These are phyloP conservation scores for Dipodomys merriami DNA, from an alignment of 2,113 vertebrate species.

Conservation along the genomic window DNA sequence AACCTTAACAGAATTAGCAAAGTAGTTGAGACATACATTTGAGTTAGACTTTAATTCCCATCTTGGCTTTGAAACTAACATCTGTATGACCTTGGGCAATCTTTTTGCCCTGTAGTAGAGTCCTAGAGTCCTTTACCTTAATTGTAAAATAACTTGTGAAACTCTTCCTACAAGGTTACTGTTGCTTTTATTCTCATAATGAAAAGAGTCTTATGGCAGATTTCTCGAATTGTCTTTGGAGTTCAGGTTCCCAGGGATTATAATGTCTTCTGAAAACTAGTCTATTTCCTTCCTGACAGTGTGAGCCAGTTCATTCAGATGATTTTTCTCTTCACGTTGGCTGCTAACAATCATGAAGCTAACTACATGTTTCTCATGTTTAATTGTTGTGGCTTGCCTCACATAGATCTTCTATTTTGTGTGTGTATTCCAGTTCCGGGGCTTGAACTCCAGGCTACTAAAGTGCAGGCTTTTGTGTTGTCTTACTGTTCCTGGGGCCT, in stretches of 20 bases:
- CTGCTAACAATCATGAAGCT: not conserved
- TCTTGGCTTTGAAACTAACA: conserved; percentile 36
- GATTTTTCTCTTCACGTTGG: not conserved
- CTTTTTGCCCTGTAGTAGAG: conserved; percentile 16
- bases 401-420: too few species aligned
- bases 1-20: conserved; percentile 51
- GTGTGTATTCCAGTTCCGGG: too few species aligned
- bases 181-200: conserved; percentile 24
- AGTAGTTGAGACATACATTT: not conserved
- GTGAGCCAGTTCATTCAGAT: not conserved
- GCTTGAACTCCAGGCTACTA: not conserved
- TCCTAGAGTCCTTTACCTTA: conserved; percentile 14
- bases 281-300: not conserved
- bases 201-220: conserved; percentile 7
- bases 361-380: not conserved
- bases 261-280: not conserved
- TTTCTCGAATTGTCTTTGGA: conserved; percentile 12
- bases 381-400: not conserved
- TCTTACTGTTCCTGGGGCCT: not conserved
- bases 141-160: conserved; percentile 21
- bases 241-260: conserved; percentile 29
- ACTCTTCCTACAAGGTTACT: conserved; percentile 34
- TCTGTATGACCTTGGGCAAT: not conserved
- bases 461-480: not conserved
- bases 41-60: conserved; percentile 33